Evolutionary conservation across 2,113 vertebrate genomes (phyloP), one percentile per base, ranked within the genome.

Genomic region (Nothocercus julius): DNA sequence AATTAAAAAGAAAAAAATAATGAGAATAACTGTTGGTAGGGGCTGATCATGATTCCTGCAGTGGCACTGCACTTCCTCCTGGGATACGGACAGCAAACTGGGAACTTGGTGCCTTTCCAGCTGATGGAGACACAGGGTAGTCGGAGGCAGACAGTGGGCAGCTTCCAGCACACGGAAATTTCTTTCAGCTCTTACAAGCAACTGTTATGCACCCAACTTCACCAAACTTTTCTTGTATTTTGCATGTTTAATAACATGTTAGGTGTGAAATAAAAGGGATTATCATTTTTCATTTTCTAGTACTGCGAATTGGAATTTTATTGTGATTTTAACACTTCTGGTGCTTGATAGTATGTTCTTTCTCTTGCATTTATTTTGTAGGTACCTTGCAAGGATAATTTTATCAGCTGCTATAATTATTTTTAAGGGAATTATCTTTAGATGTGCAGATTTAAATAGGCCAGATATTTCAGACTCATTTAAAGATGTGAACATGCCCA

Each of bases 401-500:
- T 89, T 79, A 81, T 47, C 64, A 27, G n/a, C 13, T 82, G 45
- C 36, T 76, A 44, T 13, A 89, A 89, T 82, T 85, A 73, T 80
- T 42, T 40, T 64, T 51, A 21, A 63, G 38, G 8, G 80, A 72
- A 88, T 67, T 87, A 90, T 88, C 85, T 94, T 93, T 53, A 69
- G 36, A 38, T 30, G 61, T 59, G 5, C 42, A 16, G 53, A 53
- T 92, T 94, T 95, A 96, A 91, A 90, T 58, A 80, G 72, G 18
- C 34, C 58, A 94, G 36, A 88, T 95, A 90, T 90, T 92, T 90
- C 63, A 84, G 64, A 72, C 59, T 90, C 53, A 53, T 84, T 93
- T 95, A 91, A 90, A 95, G 87, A 95, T 89, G 85, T 90, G 77
- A 90, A 67, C 36, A 76, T 64, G 72, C 56, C 51, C 83, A 89